Percentiles rank a stretch among this genome's conserved stretches.
phyloP scores from a whole-genome alignment of 1,140 invertebrate species.

The Zaprionus vittiger region DNA sequence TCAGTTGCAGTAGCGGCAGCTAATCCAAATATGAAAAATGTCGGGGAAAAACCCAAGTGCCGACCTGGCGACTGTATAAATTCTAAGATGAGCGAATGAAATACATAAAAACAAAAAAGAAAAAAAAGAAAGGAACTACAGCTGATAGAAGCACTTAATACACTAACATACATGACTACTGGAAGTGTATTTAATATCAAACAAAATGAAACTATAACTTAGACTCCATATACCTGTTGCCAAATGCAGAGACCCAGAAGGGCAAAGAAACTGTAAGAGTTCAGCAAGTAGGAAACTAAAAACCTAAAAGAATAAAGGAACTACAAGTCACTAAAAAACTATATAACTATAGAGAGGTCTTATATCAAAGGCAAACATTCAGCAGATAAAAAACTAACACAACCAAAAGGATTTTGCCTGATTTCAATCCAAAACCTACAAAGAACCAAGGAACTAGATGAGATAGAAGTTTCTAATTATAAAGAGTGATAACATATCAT shows the following conservation, averaged over 20 bases:
- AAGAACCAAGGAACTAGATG: no score
- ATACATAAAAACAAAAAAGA: slow-evolving; percentile 27
- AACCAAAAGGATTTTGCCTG: no score
- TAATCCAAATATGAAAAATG: slow-evolving; percentile 78
- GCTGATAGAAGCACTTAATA: neutral
- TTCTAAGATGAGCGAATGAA: slow-evolving; percentile 72
- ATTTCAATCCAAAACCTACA: no score
- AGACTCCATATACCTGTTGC: neutral
- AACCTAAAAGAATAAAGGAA: neutral
- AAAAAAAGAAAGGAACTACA: slow-evolving; percentile 30
- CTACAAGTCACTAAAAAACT: neutral
- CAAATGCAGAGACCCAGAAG: neutral
- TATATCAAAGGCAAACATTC: no score
- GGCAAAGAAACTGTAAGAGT: neutral
- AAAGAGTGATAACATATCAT: no score
- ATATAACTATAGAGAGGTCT: no score
- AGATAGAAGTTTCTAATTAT: no score
- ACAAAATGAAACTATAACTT: neutral
- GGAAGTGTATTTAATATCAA: neutral
- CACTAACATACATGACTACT: neutral
- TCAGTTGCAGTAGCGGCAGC: slow-evolving; percentile 45
- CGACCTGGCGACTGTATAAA: slow-evolving; percentile 60
- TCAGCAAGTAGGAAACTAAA: neutral
- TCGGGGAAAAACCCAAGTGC: slow-evolving; percentile 60
- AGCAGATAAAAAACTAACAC: no score